Base-by-base conservation (phyloP, 2,888 invertebrate species). In the Carpatolechia fugitivella region DNA sequence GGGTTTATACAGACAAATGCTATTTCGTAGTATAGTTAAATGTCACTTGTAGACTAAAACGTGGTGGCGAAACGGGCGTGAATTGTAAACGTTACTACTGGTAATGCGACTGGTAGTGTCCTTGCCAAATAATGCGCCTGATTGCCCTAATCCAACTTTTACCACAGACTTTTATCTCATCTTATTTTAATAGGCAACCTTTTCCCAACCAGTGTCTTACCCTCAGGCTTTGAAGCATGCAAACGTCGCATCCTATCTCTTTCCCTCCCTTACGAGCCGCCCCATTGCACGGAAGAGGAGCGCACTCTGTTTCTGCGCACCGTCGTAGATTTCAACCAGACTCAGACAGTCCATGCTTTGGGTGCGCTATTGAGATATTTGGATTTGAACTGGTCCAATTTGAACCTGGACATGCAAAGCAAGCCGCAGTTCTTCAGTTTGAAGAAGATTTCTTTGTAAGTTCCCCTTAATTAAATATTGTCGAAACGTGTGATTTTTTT, bases 341-440 rank as follows among this genome's bases (percentile, higher is more conserved):
- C 87, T 5, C 87, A 92, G 52, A 93, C 93, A 57, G 89, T 95
- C 3, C 92, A 95, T 68, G 93, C 96, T 0, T 75, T 94, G 2
- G 96, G 96, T 3, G 93, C 94, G 0, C 79, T 96, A 38, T 78
- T 96, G 16, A 92, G 93, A 66, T 95, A 93, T 74, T 69, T 96
- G 33, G 95, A 96, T 62, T 90, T 91, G 51, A 92, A 93, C 70
- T 94, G 93, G 92, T 84, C 89, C 13, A 78, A 84, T 10, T 59
- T 92, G 40, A 79, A 80, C 65, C 79, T 90, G 70, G 89, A 92
- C 80, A 72, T 89, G 74, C 71, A 86, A 70, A 76, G 88, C 61
- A 76, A 85, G 54, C 85, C 92, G 1, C 82, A 87, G 64, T 92
- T 91, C 65, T 64, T 92, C 54, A 84, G 88, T 58, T 73, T 95